Evolutionary conservation across 2,797 vertebrate species (phyloP), one percentile per base, ranked within the genome.

Genomic region (Thripadectes ignobilis): DNA sequence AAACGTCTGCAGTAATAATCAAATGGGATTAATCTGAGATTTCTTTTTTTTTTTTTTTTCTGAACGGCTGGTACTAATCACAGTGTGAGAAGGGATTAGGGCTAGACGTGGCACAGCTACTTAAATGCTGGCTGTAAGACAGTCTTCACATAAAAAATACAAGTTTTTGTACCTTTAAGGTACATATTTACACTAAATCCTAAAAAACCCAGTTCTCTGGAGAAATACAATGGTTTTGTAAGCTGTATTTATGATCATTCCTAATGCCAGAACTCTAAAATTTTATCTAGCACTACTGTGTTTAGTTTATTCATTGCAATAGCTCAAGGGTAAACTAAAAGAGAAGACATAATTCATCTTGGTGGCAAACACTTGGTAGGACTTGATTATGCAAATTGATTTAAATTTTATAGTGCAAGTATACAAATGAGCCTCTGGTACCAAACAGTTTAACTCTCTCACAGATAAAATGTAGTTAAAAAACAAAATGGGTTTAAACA

Each of bases 241-340:
- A 75, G 5, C 30, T 81, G n/a, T n/a, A 14, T 76, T 91, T 91
- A 26, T 86, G 41, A 39, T 65, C 34, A 57, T 80, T 95, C 21
- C 29, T 83, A 83, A 67, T 93, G 49, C 88, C 65, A 80, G 88
- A 77, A 65, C 29, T 79, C 66, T 78, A 63, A 66, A 49, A 65
- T 95, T 92, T 79, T 85, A 38, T 89, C 49, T 83, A 32, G 45
- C n/a, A 46, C 51, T 66, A 16, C 20, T 91, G 43, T 85, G 58
- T 74, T 98, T 97, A 98, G 95, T 97, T 98, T 98, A 97, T 98
- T 98, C 96, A 97, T 98, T 97, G 97, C 85, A 87, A 89, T 97
- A 97, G 97, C 92, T 95, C 85, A 91, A 90, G 95, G 85, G 52
- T 85, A 76, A 86, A 75, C 78, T 58, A 82, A 91, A 81, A 94